Evolutionary conservation across 1,140 invertebrate species (phyloP), one percentile per base, ranked within the genome.

Genomic region (Macrocentrus cingulum): DNA sequence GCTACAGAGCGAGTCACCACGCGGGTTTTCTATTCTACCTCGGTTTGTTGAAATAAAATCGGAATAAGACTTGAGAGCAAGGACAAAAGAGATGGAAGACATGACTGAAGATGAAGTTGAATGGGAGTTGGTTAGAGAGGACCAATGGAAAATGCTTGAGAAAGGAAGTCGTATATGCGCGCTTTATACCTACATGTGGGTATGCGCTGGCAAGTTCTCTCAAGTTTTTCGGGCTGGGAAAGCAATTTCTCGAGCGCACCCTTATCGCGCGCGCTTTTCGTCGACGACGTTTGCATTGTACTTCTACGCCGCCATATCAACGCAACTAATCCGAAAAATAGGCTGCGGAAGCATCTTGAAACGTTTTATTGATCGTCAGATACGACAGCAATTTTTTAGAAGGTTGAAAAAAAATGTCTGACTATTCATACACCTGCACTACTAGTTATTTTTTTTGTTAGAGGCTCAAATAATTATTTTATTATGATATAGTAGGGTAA

Each of bases 191-290:
- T 56, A 29, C 9, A 34, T 34, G 29, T 56, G 15, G 11, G 29
- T 23, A 46, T 25, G 18, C 9, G 13, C 22, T 42, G 16, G 51
- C 46, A 44, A 59, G 57, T 59, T 36, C 34, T 41, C 34, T 37
- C 18, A 23, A 19, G 50, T 34, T 37, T 20, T 45, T 20, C 3
- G 44, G 22, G 29, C 25, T 37, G 42, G 39, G 42, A 41, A 59
- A 59, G 57, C 57, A 59, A 59, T 59, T 59, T 59, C 50, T 59
- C 13, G 34, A 39, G 44, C 39, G 49, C 57, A 59, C 45, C 50
- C 50, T 59, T 59, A 59, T 59, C 57, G 25, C 50, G 42, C 44
- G 54, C 41, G 46, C 42, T n/a, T n/a, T n/a, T n/a, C n/a, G n/a
- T n/a, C n/a, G 50, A 46, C 49, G 52, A 59, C 51, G 42, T 52